phyloP scores from a whole-genome alignment of 2,113 vertebrate species.

The Lophius piscatorius region DNA sequence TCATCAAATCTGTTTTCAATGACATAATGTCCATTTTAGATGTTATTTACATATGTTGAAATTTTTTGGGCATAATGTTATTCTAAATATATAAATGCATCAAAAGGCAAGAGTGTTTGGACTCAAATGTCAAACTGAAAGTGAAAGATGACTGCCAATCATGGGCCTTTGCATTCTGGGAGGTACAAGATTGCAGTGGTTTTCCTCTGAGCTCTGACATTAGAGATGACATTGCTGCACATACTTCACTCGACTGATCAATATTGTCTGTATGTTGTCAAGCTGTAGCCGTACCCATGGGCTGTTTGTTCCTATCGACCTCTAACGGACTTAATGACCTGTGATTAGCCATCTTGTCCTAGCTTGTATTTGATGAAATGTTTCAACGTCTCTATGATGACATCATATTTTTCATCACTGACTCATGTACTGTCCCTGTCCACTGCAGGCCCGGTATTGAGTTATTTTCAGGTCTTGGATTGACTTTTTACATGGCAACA shows the following conservation, averaged over 20 bases:
- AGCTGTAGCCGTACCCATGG: constrained; percentile 3
- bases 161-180: not conserved
- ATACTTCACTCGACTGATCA: constrained; percentile 13
- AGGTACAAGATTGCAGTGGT: not conserved
- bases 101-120: too few relatives aligned
- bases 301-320: constrained; percentile 16
- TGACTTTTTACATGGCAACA: too few relatives aligned
- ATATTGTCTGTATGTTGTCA: constrained; percentile 9
- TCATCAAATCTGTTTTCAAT: too few relatives aligned
- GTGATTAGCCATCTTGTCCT: not conserved
- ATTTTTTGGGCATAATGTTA: too few relatives aligned
- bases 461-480: constrained; percentile 3
- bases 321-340: not conserved
- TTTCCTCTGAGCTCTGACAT: constrained; percentile 23
- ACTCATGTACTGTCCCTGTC: constrained; percentile 20
- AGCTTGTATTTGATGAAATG: constrained; percentile 10
- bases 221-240: constrained; percentile 8
- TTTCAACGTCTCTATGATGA: constrained; percentile 3
- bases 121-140: constrained; percentile 18
- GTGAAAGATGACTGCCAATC: constrained; percentile 11
- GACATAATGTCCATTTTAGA: too few relatives aligned
- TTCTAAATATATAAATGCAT: too few relatives aligned
- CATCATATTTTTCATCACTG: constrained; percentile 1
- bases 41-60: too few relatives aligned
- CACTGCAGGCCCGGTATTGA: not conserved